phyloP scores from a whole-genome alignment of 2,113 vertebrate species.

The Hystrix brachyura region DNA sequence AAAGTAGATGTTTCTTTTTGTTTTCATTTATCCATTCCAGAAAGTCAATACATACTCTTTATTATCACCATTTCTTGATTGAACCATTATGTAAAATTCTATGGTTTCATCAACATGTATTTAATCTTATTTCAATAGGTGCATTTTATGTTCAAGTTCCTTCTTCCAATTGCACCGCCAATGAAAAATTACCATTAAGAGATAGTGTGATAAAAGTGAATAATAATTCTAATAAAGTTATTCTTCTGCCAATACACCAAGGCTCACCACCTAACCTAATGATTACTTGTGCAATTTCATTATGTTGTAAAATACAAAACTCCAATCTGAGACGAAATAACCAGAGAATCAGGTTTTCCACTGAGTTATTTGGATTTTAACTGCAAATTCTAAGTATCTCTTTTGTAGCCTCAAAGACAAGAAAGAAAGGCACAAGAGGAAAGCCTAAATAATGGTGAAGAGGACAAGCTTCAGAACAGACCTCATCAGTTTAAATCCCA shows the following conservation, averaged over 20 bases:
- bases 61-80: conserved; percentile 44
- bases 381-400: background rate
- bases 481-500: background rate
- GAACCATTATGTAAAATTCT: conserved; percentile 19
- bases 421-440: background rate
- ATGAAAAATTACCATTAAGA: conserved; percentile 61
- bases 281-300: background rate
- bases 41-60: conserved; percentile 48
- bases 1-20: conserved; percentile 35
- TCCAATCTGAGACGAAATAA: background rate
- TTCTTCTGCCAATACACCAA: conserved; percentile 60
- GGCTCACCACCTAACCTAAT: conserved; percentile 41
- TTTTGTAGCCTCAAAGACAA: background rate
- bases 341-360: conserved; percentile 6
- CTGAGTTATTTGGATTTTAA: background rate
- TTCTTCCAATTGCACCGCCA: conserved; percentile 62
- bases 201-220: conserved; percentile 57
- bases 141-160: conserved; percentile 61
- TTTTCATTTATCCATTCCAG: conserved; percentile 53
- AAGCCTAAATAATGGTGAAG: background rate
- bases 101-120: conserved; percentile 21
- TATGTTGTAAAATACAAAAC: background rate
- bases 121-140: conserved; percentile 58
- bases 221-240: conserved; percentile 58
- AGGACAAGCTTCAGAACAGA: background rate